Percentiles rank a stretch among this genome's conserved stretches.
These are phyloP conservation scores for Pluvianellus socialis DNA, from an alignment of 2,113 vertebrate genomes.

Conservation along the genomic window DNA sequence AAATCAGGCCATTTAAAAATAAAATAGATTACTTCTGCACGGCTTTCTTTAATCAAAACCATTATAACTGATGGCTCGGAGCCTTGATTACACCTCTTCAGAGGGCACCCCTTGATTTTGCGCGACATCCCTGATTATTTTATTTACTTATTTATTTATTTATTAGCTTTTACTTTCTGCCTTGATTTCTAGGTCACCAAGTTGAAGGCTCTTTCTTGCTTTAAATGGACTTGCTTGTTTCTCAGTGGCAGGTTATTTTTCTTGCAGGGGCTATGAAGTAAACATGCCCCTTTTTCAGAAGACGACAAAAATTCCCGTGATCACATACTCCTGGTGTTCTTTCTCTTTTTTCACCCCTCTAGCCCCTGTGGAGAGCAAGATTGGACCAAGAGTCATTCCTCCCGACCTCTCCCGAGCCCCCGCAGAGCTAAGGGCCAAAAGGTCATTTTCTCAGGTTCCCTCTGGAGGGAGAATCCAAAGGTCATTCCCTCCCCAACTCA, in stretches of 20 bases:
- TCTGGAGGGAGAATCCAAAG: slow-evolving; percentile 60
- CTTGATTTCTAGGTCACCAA: slow-evolving; percentile 64
- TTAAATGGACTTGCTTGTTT: slow-evolving; percentile 26
- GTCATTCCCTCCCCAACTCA: slow-evolving; percentile 24
- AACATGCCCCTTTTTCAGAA: slow-evolving; percentile 50
- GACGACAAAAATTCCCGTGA: neutral
- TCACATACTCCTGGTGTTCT: neutral
- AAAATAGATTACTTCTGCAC: slow-evolving; percentile 33
- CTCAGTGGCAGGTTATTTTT: neutral
- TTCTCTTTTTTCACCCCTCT: neutral
- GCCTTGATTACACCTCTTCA: slow-evolving; percentile 65
- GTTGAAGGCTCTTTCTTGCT: slow-evolving; percentile 15
- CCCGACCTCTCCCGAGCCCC: slow-evolving; percentile 62
- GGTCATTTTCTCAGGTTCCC: slow-evolving; percentile 74
- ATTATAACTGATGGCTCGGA: slow-evolving; percentile 23
- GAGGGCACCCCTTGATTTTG: slow-evolving; percentile 54
- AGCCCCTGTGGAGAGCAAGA: slow-evolving; percentile 43
- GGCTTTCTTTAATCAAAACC: slow-evolving; percentile 68
- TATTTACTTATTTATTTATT: slow-evolving; percentile 65
- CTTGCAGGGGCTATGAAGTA: neutral
- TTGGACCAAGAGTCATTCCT: slow-evolving; percentile 47
- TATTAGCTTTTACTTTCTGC: slow-evolving; percentile 33
- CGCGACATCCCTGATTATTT: slow-evolving; percentile 14
- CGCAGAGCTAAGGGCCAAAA: slow-evolving; percentile 52
- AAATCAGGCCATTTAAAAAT: slow-evolving; percentile 52